phyloP scores from a whole-genome alignment of 2,888 invertebrate species.

The Euclidia mi region DNA sequence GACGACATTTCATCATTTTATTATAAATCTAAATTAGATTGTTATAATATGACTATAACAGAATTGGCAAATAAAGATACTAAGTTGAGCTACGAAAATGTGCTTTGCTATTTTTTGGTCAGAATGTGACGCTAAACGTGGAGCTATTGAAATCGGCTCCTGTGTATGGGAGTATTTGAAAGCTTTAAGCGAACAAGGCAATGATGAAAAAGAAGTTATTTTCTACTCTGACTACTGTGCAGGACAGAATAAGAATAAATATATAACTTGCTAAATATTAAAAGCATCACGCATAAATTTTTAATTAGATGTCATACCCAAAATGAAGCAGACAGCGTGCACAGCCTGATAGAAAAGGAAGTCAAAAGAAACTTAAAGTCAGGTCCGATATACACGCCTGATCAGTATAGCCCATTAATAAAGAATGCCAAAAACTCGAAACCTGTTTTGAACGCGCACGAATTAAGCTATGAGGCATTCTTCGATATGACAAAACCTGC shows the following conservation, averaged over 20 bases:
- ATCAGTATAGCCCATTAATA: conserved; percentile 35
- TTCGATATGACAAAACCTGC: conserved; percentile 4
- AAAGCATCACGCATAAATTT: conserved; percentile 23
- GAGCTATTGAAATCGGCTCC: conserved; percentile 9
- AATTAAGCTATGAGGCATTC: conserved; percentile 9
- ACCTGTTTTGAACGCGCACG: conserved; percentile 10
- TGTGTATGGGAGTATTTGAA: conserved; percentile 8
- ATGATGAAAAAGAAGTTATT: not conserved
- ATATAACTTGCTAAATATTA: not conserved
- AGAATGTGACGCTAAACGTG: conserved; percentile 6
- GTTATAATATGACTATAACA: conserved; percentile 15
- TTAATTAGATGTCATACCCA: conserved; percentile 43
- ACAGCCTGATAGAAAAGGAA: conserved; percentile 43
- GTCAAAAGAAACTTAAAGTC: conserved; percentile 28
- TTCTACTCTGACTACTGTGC: conserved; percentile 9
- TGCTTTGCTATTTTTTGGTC: conserved; percentile 10
- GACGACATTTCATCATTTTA: conserved; percentile 26
- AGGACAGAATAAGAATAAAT: conserved; percentile 11
- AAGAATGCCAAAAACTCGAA: conserved; percentile 25
- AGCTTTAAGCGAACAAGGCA: not conserved
- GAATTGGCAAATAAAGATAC: not conserved
- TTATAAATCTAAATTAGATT: too few species aligned
- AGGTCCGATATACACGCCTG: conserved; percentile 32
- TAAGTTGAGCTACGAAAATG: conserved; percentile 4
- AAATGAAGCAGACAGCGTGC: conserved; percentile 24